A percentile compares a stretch with the other conserved stretches of the same genome.
phyloP scores from a whole-genome alignment of 2,113 vertebrate species.

The Ceyx melanurus region DNA sequence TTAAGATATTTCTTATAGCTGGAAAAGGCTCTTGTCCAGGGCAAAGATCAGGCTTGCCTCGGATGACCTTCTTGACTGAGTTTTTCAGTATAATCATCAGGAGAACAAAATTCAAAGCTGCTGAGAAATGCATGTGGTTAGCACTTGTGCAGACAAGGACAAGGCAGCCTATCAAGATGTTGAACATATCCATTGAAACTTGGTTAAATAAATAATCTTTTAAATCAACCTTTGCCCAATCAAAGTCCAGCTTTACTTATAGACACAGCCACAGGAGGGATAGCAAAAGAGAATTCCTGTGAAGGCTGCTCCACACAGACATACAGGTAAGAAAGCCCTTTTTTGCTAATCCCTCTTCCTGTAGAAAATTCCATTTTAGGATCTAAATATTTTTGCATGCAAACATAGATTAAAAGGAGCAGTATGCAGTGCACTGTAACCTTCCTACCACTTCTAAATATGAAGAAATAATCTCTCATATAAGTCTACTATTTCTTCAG shows the following conservation, averaged over 20 bases:
- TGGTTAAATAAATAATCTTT: conserved; percentile 95
- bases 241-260: conserved; percentile 82
- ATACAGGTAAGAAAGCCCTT: conserved; percentile 64
- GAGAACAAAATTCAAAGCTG: background rate
- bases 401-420: background rate
- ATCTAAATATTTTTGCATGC: background rate
- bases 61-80: background rate
- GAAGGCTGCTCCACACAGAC: background rate
- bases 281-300: conserved; percentile 13
- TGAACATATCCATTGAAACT: conserved; percentile 53
- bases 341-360: background rate
- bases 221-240: conserved; percentile 89
- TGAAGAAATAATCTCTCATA: background rate
- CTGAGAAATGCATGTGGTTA: background rate
- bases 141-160: conserved; percentile 20
- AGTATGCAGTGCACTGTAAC: background rate
- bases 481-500: background rate
- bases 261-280: conserved; percentile 57
- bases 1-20: background rate
- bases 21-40: background rate
- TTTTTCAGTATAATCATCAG: background rate
- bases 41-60: conserved; percentile 27
- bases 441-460: background rate
- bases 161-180: conserved; percentile 59
- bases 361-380: background rate